Evolutionary conservation across 2,113 vertebrate genomes (phyloP), one percentile per base, ranked within the genome.

Genomic region (Xerus inauris): DNA sequence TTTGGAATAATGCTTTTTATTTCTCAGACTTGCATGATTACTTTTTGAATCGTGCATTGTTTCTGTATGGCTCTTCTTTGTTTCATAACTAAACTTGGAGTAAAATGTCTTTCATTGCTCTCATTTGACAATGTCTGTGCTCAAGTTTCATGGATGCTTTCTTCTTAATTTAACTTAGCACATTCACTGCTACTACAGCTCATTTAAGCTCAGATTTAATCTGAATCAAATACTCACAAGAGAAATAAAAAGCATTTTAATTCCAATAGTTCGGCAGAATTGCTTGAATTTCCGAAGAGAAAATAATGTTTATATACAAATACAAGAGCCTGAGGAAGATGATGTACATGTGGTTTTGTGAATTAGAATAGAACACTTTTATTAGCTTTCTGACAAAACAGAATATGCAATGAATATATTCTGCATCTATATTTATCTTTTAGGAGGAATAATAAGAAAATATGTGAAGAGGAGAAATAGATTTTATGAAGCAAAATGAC

Each of bases 301-400:
- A 93, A 89, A 76, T 75, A 57, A 91, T 32, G 19, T 72, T 95
- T 45, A 95, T 30, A 47, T 65, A 73, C 14, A 83, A 40, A 89
- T 42, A 65, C 51, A 89, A 77, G 42, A 90, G 47, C 47, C 0
- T 22, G 2, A 30, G 64, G 54, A 89, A 83, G 11, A 19, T 83
- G 38, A 57, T 57, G 32, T 59, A 64, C 9, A 12, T 51, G 9
- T 38, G 13, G 2, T 81, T 96, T 90, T 75, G 45, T 83, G 26
- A 80, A 79, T 83, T 88, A 94, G 81, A 93, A 57, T 67, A 0
- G 67, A n/a, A 47, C 0, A 38, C 75, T 92, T 47, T n/a, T 59
- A 81, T 83, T 71, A 79, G 4, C 59, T 64, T 94, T 90, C 64
- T 84, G 47, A 75, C 17, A 51, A 87, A 92, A 75, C 26, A 79